A percentile compares a stretch with the other conserved stretches of the same genome.
Conservation (phyloP, 1,140 invertebrate genomes). For the Drosophila seguyi region DNA sequence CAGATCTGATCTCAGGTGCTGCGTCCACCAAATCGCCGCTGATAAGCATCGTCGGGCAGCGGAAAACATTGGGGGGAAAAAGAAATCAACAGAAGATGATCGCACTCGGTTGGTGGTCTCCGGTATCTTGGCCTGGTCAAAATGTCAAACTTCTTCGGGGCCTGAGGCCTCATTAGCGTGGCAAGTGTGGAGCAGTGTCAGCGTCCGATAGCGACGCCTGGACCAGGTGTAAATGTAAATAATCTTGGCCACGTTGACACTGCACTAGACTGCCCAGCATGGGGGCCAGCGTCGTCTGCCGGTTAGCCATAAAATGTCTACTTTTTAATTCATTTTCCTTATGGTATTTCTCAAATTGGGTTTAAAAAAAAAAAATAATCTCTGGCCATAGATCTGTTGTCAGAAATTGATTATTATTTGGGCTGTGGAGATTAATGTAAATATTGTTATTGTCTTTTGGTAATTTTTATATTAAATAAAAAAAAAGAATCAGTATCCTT, state of each 20-base stretch:
- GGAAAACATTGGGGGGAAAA: conserved; percentile 33
- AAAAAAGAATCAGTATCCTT: neutral
- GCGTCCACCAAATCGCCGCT: conserved; percentile 29
- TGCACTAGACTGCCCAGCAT: conserved; percentile 59
- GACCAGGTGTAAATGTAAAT: conserved; percentile 79
- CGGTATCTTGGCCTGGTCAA: conserved; percentile 39
- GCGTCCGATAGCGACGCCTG: conserved; percentile 35
- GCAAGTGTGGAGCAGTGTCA: conserved; percentile 46
- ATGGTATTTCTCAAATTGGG: conserved; percentile 15
- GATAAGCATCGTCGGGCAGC: conserved; percentile 26
- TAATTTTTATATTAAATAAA: neutral
- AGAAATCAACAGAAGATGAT: conserved; percentile 68
- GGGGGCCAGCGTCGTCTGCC: conserved; percentile 42
- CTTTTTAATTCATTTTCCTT: conserved; percentile 68
- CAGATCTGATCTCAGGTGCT: conserved; percentile 29
- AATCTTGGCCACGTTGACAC: conserved; percentile 71
- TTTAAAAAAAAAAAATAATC: conserved; percentile 17
- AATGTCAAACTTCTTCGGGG: conserved; percentile 65
- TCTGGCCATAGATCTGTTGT: conserved; percentile 5
- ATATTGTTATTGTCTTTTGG: neutral
- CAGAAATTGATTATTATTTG: conserved; percentile 3
- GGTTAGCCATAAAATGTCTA: conserved; percentile 41
- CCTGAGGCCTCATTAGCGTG: conserved; percentile 71
- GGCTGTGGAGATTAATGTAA: neutral
- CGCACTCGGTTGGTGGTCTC: conserved; percentile 69